phyloP scores from a whole-genome alignment of 2,888 invertebrate genomes.

The Lottia gigantea region DNA sequence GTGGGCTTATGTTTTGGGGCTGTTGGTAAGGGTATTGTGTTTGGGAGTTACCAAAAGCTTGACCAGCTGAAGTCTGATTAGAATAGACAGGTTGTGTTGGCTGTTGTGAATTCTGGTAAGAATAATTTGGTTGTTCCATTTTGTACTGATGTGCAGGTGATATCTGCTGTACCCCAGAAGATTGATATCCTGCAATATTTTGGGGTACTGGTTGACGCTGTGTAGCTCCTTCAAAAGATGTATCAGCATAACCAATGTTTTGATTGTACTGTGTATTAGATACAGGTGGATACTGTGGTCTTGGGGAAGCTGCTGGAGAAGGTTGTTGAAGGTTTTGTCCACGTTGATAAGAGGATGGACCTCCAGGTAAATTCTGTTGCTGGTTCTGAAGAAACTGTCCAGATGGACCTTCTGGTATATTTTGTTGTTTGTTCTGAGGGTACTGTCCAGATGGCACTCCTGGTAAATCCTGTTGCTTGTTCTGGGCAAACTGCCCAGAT shows the following conservation, averaged over 20 bases:
- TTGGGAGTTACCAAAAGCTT: too few species aligned
- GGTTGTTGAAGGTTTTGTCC: constrained; percentile 24
- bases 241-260: neutral
- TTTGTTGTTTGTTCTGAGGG: constrained; percentile 14
- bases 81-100: too few species aligned
- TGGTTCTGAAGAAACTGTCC: constrained; percentile 13
- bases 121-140: too few species aligned
- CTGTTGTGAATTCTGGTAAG: too few species aligned
- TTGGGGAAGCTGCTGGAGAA: constrained; percentile 6
- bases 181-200: too few species aligned
- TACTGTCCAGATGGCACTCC: constrained; percentile 18
- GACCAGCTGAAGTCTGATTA: too few species aligned
- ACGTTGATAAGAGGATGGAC: constrained; percentile 18
- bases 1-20: constrained; percentile 1
- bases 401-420: constrained; percentile 15
- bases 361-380: constrained; percentile 17
- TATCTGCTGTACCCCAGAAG: too few species aligned
- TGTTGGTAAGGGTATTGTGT: too few species aligned
- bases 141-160: too few species aligned
- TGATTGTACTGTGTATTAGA: constrained; percentile 1
- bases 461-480: constrained; percentile 15
- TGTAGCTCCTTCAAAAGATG: neutral
- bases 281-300: constrained; percentile 5
- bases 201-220: too few species aligned
- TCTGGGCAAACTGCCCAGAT: constrained; percentile 9